Base-by-base conservation (phyloP, 1,140 invertebrate species). In the Panulirus ornatus region DNA sequence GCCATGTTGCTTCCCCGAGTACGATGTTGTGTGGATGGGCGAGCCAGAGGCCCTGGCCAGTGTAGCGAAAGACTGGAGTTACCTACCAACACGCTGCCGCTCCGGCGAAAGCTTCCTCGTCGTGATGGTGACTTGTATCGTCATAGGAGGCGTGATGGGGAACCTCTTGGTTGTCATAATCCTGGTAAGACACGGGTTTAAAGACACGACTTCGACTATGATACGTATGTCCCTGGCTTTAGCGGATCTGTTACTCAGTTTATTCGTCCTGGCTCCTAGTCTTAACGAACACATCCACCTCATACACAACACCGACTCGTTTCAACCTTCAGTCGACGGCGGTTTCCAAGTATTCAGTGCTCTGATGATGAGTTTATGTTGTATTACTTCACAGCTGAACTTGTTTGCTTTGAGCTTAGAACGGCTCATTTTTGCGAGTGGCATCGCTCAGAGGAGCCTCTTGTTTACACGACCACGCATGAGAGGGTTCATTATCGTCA, bases 61-160 rank as follows among this genome's bases (percentile, higher is more conserved):
- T 58, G 9, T 78, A 34, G 73, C 58, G 71, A 5, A 30, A 11
- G 19, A 30, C 47, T 75, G 84, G 71, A 84, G 81, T n/a, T 84
- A 84, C 81, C 81, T 84, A n/a, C 81, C 81, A 16, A 58, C 30
- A 9, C 38, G 40, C 44, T 84, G 81, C 47, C 81, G 63, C 19
- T n/a, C 36, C 8, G 11, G 9, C 2, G 81, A 84, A n/a, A 22
- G 66, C 6, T 19, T 47, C 36, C 36, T 84, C 36, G 38, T 42
- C 3, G 36, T 22, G 16, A 11, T 84, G 58, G 47, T 84, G 81
- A 27, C 38, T 19, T 14, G 44, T 19, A 40, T 76, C 38, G 84
- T 78, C 0, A 73, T 86, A 34, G 44, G 47, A 30, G 73, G 73
- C 44, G 27, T 78, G 54, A 36, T 19, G 58, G 81, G 81, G 36